These are phyloP conservation scores for Stenurella melanura DNA, from an alignment of 2,888 invertebrate species.

Conservation along the genomic window DNA sequence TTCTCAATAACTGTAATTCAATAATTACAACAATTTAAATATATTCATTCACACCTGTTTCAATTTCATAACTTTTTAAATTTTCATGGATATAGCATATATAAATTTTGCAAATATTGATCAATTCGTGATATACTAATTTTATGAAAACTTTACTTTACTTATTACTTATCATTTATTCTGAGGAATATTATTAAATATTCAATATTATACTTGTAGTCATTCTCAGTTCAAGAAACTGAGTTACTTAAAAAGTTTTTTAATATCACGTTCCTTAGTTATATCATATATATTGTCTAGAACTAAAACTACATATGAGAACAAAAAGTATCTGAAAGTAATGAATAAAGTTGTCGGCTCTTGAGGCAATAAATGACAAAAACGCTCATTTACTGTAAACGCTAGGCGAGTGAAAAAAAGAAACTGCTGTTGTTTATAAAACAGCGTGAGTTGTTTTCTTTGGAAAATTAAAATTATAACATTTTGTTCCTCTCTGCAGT, in stretches of 20 bases:
- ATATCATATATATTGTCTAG: constrained; percentile 1
- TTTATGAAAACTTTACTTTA: no score
- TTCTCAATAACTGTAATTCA: no score
- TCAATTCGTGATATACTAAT: no score
- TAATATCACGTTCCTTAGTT: constrained; percentile 21
- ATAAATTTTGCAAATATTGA: no score
- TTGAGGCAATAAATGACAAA: constrained; percentile 24
- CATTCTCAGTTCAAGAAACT: background rate
- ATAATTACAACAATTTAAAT: no score
- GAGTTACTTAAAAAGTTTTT: constrained; percentile 33
- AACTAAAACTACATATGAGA: constrained; percentile 30
- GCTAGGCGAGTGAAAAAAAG: background rate
- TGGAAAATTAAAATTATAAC: no score
- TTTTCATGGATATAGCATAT: no score
- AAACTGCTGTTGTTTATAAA: background rate
- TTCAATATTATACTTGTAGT: background rate
- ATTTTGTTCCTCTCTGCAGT: no score
- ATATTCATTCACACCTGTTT: no score
- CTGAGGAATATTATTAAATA: no score
- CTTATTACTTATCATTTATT: no score
- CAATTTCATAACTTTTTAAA: no score
- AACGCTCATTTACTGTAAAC: background rate
- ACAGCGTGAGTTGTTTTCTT: background rate
- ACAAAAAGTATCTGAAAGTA: constrained; percentile 32
- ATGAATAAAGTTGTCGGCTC: constrained; percentile 4